Evolutionary conservation across 2,888 invertebrate species (phyloP).

Genomic region (Andricus quercusramuli): DNA sequence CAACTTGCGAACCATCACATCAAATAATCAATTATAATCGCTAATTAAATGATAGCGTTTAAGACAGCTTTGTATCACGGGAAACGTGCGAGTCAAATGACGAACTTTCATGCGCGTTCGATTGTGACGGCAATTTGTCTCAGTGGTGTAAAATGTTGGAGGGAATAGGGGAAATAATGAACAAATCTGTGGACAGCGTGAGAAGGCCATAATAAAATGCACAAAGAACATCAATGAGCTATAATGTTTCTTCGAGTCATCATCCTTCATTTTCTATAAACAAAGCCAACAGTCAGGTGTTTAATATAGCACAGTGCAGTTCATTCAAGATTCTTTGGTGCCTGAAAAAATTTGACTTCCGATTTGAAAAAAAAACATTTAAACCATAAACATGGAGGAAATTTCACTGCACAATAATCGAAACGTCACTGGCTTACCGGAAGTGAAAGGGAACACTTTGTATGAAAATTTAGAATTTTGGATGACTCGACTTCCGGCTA

Average conservation of each 20-base stretch:
- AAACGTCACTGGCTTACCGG: background rate
- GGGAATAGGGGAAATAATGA: background rate
- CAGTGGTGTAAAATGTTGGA: background rate
- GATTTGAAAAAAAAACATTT: background rate
- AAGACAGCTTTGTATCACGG: too few species aligned
- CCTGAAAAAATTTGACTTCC: background rate
- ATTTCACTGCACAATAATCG: background rate
- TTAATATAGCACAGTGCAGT: background rate
- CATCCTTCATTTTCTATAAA: background rate
- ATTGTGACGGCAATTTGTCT: background rate
- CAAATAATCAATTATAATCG: background rate
- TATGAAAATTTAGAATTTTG: constrained; percentile 82
- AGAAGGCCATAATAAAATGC: background rate
- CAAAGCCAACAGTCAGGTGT: background rate
- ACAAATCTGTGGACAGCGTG: background rate
- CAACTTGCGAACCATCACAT: background rate
- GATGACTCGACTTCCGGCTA: constrained; percentile 85
- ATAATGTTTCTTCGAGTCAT: background rate
- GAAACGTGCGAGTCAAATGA: background rate
- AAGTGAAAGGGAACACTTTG: constrained; percentile 45
- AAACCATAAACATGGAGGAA: background rate
- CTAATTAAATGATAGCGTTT: background rate
- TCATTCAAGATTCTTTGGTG: background rate
- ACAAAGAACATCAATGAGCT: background rate
- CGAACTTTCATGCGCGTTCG: background rate